Evolutionary conservation across 2,113 vertebrate species (phyloP).

Genomic region (Picathartes gymnocephalus): DNA sequence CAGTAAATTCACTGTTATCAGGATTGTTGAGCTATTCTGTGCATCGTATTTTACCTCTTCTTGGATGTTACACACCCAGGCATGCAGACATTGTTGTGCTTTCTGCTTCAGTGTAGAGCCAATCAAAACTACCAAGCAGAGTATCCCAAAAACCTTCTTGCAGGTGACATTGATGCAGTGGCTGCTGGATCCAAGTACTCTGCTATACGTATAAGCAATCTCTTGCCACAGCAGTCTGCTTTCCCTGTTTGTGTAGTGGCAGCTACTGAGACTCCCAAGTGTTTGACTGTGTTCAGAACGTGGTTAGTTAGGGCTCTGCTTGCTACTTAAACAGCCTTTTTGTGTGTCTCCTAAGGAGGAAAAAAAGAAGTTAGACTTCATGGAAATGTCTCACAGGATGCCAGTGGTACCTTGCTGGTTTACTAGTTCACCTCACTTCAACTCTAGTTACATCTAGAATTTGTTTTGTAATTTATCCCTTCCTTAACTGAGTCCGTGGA

Average conservation of each 20-base stretch:
- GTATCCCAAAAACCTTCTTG: background rate
- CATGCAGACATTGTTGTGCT: background rate
- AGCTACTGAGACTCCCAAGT: background rate
- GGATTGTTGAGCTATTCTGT: background rate
- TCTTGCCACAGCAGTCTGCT: background rate
- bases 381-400: background rate
- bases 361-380: background rate
- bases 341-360: background rate
- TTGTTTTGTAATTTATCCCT: constrained; percentile 11
- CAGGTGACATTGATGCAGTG: background rate
- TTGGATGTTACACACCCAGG: background rate
- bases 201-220: background rate
- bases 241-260: background rate
- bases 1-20: background rate
- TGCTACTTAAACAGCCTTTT: background rate
- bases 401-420: background rate
- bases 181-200: background rate
- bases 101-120: background rate
- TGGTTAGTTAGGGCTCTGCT: background rate
- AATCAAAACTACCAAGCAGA: background rate
- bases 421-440: constrained; percentile 10
- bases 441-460: background rate
- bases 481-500: background rate
- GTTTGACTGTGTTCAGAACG: background rate
- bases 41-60: background rate